Conservation (phyloP, 30 jellyfish, hydroid and myxozoan genomes). For the Turritopsis rubra region DNA sequence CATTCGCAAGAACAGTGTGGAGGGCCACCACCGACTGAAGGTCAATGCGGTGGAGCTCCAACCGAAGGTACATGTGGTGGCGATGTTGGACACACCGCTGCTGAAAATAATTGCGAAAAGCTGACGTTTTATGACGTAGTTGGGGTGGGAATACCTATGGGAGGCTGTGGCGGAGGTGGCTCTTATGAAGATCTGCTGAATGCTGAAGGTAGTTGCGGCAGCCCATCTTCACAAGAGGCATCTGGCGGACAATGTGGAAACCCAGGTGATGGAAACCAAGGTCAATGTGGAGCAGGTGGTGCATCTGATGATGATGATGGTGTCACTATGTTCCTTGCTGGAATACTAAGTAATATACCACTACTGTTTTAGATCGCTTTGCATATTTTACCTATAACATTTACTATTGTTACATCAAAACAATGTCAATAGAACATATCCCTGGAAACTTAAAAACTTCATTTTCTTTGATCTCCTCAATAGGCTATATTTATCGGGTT, state of each 20-base stretch:
- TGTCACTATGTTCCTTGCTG: neutral
- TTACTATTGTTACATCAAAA: neutral
- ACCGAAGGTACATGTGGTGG: neutral
- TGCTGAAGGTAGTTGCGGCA: too few species aligned
- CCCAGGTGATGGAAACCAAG: neutral
- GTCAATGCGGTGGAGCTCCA: neutral
- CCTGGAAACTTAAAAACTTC: too few species aligned
- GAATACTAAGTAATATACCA: neutral
- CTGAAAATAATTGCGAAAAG: neutral
- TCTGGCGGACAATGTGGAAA: neutral
- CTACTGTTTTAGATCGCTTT: neutral
- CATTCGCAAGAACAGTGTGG: neutral
- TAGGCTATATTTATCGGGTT: too few species aligned
- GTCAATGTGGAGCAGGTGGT: neutral
- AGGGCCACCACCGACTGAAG: neutral
- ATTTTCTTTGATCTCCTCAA: too few species aligned
- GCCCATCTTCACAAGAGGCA: too few species aligned
- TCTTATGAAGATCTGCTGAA: neutral
- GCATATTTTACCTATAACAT: too few species aligned
- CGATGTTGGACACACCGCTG: neutral
- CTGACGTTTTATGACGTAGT: neutral
- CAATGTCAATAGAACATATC: too few species aligned
- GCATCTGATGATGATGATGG: neutral
- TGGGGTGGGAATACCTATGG: neutral
- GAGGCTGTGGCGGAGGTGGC: neutral